Conservation (phyloP, 2,888 invertebrate genomes). For the Schrankia costaestrigalis region DNA sequence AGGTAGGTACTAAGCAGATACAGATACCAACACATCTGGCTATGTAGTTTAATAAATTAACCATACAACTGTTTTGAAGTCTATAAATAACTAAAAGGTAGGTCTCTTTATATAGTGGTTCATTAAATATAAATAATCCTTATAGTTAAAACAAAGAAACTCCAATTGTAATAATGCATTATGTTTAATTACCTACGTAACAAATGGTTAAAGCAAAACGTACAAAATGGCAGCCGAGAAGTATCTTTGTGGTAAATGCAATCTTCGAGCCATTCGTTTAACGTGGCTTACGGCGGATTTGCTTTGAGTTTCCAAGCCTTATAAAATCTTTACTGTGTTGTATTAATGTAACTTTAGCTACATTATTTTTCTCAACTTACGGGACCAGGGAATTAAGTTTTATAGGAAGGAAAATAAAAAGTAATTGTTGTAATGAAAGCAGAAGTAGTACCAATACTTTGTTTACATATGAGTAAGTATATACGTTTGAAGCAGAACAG, state of each 20-base stretch:
- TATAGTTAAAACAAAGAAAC: too few relatives aligned
- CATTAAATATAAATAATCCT: too few relatives aligned
- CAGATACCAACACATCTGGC: too few relatives aligned
- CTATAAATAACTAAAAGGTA: too few relatives aligned
- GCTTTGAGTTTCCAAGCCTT: slow-evolving; percentile 8
- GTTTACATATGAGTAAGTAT: too few relatives aligned
- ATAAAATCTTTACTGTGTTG: slow-evolving; percentile 9
- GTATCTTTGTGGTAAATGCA: slow-evolving; percentile 17
- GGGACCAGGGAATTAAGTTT: slow-evolving; percentile 18
- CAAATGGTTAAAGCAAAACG: slow-evolving; percentile 1
- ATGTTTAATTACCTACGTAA: too few relatives aligned
- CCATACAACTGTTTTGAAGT: too few relatives aligned
- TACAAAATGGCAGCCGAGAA: slow-evolving; percentile 3
- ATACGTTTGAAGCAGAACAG: slow-evolving; percentile 12
- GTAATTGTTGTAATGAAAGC: slow-evolving; percentile 29
- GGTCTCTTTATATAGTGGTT: too few relatives aligned
- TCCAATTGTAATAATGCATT: too few relatives aligned
- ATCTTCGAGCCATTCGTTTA: slow-evolving; percentile 18
- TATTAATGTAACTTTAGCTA: slow-evolving; percentile 16
- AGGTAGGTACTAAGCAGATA: too few relatives aligned
- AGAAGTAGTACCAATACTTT: slow-evolving; percentile 25
- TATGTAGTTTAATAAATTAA: too few relatives aligned
- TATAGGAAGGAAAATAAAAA: slow-evolving; percentile 15
- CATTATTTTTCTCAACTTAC: slow-evolving; percentile 9
- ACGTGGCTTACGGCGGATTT: slow-evolving; percentile 9